These are phyloP conservation scores for Andrena flavipes DNA, from an alignment of 2,888 invertebrate species.

Conservation along the genomic window DNA sequence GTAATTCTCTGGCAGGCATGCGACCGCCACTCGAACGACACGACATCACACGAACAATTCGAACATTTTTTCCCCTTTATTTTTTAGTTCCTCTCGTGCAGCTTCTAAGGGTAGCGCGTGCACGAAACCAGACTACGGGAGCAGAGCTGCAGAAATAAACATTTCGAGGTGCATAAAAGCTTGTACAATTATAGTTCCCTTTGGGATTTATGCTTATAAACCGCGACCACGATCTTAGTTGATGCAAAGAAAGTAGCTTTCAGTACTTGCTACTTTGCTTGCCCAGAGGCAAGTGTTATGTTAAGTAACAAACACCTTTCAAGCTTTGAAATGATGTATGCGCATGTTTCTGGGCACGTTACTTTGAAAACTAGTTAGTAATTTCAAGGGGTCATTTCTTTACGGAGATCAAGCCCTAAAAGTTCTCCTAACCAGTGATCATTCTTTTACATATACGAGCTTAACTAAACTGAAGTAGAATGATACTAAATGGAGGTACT, in stretches of 20 bases:
- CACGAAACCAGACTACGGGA: conserved; percentile 58
- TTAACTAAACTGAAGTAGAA: too few relatives aligned
- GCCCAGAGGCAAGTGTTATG: neutral
- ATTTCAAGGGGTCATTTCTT: too few relatives aligned
- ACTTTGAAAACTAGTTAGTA: too few relatives aligned
- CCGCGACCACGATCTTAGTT: neutral
- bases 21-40: conserved; percentile 81
- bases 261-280: conserved; percentile 15
- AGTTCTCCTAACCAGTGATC: too few relatives aligned
- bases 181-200: conserved; percentile 19
- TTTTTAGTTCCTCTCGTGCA: conserved; percentile 45
- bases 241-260: neutral
- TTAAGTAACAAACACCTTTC: too few relatives aligned
- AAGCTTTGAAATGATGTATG: too few relatives aligned
- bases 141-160: conserved; percentile 16
- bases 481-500: too few relatives aligned
- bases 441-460: too few relatives aligned
- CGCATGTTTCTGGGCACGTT: too few relatives aligned
- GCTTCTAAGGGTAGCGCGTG: conserved; percentile 39
- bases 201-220: neutral
- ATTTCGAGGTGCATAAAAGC: conserved; percentile 25
- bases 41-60: conserved; percentile 74
- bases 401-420: too few relatives aligned
- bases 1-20: conserved; percentile 82
- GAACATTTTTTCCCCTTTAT: conserved; percentile 36